Percentiles rank a stretch among this genome's conserved stretches.
Conservation (phyloP, 2,888 invertebrate genomes). For the Axea sp. region DNA sequence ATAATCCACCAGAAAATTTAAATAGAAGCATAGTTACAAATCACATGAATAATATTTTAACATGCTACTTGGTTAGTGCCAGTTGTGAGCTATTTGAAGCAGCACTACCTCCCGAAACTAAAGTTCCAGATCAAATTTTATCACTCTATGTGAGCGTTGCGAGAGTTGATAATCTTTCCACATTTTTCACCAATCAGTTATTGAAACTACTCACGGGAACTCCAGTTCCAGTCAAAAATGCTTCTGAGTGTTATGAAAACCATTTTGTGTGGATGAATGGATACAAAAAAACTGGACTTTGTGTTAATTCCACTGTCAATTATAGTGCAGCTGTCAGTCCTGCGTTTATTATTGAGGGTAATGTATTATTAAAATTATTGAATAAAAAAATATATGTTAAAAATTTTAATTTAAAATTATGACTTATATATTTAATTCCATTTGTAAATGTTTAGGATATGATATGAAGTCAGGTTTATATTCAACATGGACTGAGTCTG, state of each 20-base stretch:
- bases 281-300: constrained; percentile 84
- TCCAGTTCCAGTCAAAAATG: constrained; percentile 79
- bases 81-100: constrained; percentile 85
- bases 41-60: constrained; percentile 82
- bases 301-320: constrained; percentile 87
- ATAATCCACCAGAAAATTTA: constrained; percentile 71
- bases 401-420: too few species aligned
- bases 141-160: constrained; percentile 84
- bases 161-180: constrained; percentile 79
- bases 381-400: not conserved
- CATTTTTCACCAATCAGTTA: constrained; percentile 83
- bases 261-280: constrained; percentile 83
- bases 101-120: constrained; percentile 81
- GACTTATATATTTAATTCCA: too few species aligned
- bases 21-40: constrained; percentile 61
- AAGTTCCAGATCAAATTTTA: constrained; percentile 78
- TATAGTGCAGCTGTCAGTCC: constrained; percentile 89
- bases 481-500: constrained; percentile 94
- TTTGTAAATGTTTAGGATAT: too few species aligned
- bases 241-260: constrained; percentile 75
- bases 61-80: constrained; percentile 87
- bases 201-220: constrained; percentile 84
- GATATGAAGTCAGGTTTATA: constrained; percentile 87
- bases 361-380: not conserved
- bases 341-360: constrained; percentile 88